A percentile compares a stretch with the other conserved stretches of the same genome.
Conservation (phyloP, 2,888 invertebrate species). For the Psylliodes chrysocephalus region DNA sequence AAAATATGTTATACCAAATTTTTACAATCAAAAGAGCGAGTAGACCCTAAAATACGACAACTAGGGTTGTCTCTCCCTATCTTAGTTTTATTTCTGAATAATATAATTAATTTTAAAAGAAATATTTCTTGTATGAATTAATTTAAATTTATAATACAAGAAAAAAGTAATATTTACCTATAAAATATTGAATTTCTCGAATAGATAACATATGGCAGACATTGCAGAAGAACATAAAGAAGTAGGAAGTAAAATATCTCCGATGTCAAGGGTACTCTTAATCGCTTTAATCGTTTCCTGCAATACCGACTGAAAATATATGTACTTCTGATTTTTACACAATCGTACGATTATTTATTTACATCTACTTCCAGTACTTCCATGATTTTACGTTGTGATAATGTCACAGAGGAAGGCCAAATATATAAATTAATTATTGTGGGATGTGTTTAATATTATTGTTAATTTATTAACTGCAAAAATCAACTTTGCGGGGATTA, state of each 20-base stretch:
- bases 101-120: no score
- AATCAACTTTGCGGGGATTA: background rate
- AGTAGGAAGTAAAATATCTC: background rate
- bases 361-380: constrained; percentile 8
- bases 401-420: background rate
- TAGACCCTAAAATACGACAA: no score
- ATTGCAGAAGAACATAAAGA: background rate
- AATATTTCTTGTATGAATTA: no score
- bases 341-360: constrained; percentile 5
- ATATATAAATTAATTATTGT: constrained; percentile 5
- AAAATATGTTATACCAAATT: no score
- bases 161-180: no score
- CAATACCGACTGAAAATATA: constrained; percentile 7
- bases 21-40: no score
- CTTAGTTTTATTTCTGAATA: no score
- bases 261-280: constrained; percentile 16
- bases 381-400: constrained; percentile 1
- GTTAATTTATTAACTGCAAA: background rate
- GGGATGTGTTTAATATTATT: background rate
- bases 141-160: no score
- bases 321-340: constrained; percentile 1
- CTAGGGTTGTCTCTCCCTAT: no score
- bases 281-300: constrained; percentile 23
- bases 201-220: background rate
- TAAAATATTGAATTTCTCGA: background rate